Percentiles rank a stretch among this genome's conserved stretches.
Evolutionary conservation across 1,140 invertebrate species (phyloP).

Genomic region (Atta colombica): DNA sequence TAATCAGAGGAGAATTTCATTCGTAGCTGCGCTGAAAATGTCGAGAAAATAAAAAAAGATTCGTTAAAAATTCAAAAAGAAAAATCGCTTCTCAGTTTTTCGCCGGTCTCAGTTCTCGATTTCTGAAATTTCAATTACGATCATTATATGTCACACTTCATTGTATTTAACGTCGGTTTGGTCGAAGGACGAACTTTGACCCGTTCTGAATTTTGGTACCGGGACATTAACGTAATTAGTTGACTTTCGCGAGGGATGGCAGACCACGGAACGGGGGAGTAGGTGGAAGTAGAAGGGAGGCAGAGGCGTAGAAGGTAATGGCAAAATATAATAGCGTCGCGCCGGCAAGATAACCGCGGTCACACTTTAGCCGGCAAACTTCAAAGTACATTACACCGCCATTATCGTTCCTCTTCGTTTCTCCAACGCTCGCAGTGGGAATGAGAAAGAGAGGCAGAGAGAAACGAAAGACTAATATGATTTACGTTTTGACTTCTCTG

Average conservation of each 20-base stretch:
- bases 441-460: neutral
- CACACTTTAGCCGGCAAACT: constrained; percentile 61
- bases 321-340: constrained; percentile 62
- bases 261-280: constrained; percentile 6
- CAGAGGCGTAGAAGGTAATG: constrained; percentile 34
- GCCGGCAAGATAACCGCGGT: constrained; percentile 58
- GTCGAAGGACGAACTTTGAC: constrained; percentile 49
- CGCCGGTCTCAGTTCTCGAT: neutral
- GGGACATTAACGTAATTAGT: constrained; percentile 54
- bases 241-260: constrained; percentile 43
- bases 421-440: neutral
- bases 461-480: constrained; percentile 23
- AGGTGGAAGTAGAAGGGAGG: neutral
- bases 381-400: constrained; percentile 62
- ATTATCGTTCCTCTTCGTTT: constrained; percentile 56
- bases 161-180: constrained; percentile 25
- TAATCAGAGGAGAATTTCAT: constrained; percentile 49
- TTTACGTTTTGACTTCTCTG: constrained; percentile 59
- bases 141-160: constrained; percentile 5
- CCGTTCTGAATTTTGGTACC: constrained; percentile 41
- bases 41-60: neutral
- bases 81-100: neutral
- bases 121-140: constrained; percentile 35
- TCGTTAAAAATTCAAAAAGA: neutral
- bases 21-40: constrained; percentile 10